Base-by-base conservation (phyloP, 2,888 invertebrate species). In the Empis stercorea region DNA sequence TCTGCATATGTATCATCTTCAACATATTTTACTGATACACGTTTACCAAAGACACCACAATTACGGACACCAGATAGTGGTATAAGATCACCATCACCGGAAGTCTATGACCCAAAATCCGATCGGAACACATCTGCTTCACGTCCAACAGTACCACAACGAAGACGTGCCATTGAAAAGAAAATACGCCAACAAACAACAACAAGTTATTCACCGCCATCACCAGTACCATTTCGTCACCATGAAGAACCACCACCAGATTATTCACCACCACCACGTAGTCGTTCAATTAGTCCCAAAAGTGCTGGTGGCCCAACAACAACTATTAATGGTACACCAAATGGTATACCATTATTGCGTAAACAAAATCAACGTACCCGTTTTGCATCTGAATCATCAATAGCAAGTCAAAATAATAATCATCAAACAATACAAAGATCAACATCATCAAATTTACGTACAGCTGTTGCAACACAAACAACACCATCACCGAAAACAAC, bases 321-420 rank as follows among this genome's bases (percentile, higher is more conserved):
- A 46, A 53, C 42, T 48, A 43, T 45, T 71, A 44, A 73, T 60
- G 13, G 61, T 56, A 32, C 72, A n/a, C 73, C 75, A 32, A 72
- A 72, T 43, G 63, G 71, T 27, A 71, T 72, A 45, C 72, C 73
- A 32, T 41, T 48, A 32, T 42, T 51, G 16, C 55, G 63, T n/a
- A 65, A 64, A 53, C 62, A 59, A 47, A 78, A 80, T 61, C 84
- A 84, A 64, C 80, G 82, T 59, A 84, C 84, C 0, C 73, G 83
- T 42, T 84, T 85, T 61, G 82, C 76, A 7, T 66, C 70, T 14
- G 73, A 73, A 57, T 63, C 55, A 44, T 56, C 56, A 40, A 52
- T 53, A 34, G 49, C 51, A n/a, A 56, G 55, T 44, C 56, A 54
- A 6, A 53, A 53, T 20, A 49, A 47, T 32, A 38, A 48, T 30